These are phyloP conservation scores for Noctuana brunneofusca DNA, from an alignment of 2,888 invertebrate species.

Conservation along the genomic window DNA sequence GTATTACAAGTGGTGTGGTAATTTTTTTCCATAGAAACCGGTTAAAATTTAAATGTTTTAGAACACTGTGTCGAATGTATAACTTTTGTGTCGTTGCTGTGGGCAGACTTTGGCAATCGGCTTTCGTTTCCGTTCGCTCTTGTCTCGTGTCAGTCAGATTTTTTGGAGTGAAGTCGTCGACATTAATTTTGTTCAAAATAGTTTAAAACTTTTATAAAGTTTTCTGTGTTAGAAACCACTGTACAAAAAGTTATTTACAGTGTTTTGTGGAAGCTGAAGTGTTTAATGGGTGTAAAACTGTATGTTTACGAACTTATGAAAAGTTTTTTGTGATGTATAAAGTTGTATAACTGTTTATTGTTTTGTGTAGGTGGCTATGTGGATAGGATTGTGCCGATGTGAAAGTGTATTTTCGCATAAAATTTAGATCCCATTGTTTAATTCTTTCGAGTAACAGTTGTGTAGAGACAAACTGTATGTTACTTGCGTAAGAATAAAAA, in stretches of 20 bases:
- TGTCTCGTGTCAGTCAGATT: constrained; percentile 59
- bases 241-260: constrained; percentile 39
- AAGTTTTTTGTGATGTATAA: constrained; percentile 49
- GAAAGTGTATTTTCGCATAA: constrained; percentile 81
- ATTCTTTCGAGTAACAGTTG: constrained; percentile 69
- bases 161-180: constrained; percentile 63
- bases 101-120: constrained; percentile 37
- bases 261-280: constrained; percentile 42
- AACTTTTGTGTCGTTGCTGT: constrained; percentile 22
- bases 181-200: constrained; percentile 42
- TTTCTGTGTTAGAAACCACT: constrained; percentile 48
- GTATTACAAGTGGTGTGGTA: too few species aligned
- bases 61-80: constrained; percentile 11
- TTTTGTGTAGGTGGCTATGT: constrained; percentile 78
- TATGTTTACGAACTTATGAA: constrained; percentile 37
- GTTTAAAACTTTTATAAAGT: constrained; percentile 61
- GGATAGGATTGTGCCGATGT: constrained; percentile 68
- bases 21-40: too few species aligned
- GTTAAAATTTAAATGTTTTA: constrained; percentile 7
- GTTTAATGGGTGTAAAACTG: constrained; percentile 38
- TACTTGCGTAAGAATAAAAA: constrained; percentile 58
- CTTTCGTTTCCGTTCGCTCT: constrained; percentile 46
- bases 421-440: constrained; percentile 80
- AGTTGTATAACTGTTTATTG: constrained; percentile 72
- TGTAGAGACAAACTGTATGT: constrained; percentile 58